Base-by-base conservation (phyloP, 2,113 vertebrate species). In the Gambusia holbrooki region DNA sequence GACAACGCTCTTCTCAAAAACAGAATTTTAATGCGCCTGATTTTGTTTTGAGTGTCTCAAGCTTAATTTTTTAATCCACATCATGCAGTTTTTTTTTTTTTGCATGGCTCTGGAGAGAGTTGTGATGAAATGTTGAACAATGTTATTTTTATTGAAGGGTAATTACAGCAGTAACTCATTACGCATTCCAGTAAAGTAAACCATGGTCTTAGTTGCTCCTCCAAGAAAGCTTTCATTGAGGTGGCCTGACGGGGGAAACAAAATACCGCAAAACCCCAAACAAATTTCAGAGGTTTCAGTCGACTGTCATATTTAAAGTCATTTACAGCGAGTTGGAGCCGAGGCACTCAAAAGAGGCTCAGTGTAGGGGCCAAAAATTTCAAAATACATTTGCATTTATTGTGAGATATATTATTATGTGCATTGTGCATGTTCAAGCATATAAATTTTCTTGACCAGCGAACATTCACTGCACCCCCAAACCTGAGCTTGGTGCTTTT, bases 101-200 rank as follows among this genome's bases (percentile, higher is more conserved):
- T 68, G 17, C 61, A 72, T 32, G 42, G 35, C 72, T 63, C 32
- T 84, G 58, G 33, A 71, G 71, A 86, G 83, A 73, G 70, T 61
- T 67, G 70, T 66, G 61, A 48, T 81, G 37, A 81, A 51, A 77
- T 28, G 73, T 51, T 70, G 68, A 76, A 12, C 60, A 61, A 70
- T 64, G 25, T 85, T 76, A 27, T 81, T 84, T 85, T 80, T 70
- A 69, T 64, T 76, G 14, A 86, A 80, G 28, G 33, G 5, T 71
- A 54, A 82, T 75, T 69, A 75, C 54, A 40, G 64, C 60, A 33
- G 5, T 28, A 72, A 79, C 35, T 74, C 51, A 58, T 58, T n/a
- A 58, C 3, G 22, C 25, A 25, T 19, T n/a, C 25, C 4, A 62
- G 5, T 30, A 45, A 33, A 25, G 54, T 73, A 64, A 51, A 35